phyloP scores from a whole-genome alignment of 64 coral and sea anemone genomes.

The Stichodactyla helianthus region DNA sequence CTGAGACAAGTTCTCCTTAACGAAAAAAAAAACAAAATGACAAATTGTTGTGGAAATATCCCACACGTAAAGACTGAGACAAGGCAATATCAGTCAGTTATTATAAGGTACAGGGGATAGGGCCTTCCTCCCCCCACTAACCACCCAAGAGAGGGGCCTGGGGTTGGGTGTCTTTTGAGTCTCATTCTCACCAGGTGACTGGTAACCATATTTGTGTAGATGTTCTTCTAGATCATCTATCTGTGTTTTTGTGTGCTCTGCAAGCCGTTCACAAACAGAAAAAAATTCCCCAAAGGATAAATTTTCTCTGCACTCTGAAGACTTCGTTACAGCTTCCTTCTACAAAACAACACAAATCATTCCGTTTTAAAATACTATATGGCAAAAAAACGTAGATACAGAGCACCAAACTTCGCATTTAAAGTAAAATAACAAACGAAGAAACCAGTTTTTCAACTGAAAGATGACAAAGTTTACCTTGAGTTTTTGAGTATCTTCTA shows the following conservation, averaged over 20 bases:
- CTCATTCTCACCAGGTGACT: neutral
- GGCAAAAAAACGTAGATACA: too few species aligned
- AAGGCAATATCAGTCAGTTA: too few species aligned
- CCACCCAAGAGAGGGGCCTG: neutral
- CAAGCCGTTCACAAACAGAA: conserved; percentile 43
- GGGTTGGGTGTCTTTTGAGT: neutral
- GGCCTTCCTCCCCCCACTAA: neutral
- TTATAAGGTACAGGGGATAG: neutral
- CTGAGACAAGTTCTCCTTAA: neutral
- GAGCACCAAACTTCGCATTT: neutral
- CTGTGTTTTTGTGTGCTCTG: conserved; percentile 46
- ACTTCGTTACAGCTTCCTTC: conserved; percentile 29
- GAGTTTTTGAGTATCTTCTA: conserved; percentile 36
- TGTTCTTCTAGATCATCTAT: conserved; percentile 59
- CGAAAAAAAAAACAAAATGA: neutral
- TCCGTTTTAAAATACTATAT: neutral
- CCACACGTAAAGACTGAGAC: too few species aligned
- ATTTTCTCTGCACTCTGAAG: conserved; percentile 30
- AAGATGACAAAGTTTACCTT: conserved; percentile 37
- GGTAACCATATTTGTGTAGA: conserved; percentile 73
- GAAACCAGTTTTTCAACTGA: neutral
- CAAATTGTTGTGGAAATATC: too few species aligned
- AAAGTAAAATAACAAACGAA: neutral
- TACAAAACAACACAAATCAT: neutral
- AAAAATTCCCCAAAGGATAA: conserved; percentile 46